Conservation (phyloP, 92 coral and sea anemone species). For the Siderastrea radians region DNA sequence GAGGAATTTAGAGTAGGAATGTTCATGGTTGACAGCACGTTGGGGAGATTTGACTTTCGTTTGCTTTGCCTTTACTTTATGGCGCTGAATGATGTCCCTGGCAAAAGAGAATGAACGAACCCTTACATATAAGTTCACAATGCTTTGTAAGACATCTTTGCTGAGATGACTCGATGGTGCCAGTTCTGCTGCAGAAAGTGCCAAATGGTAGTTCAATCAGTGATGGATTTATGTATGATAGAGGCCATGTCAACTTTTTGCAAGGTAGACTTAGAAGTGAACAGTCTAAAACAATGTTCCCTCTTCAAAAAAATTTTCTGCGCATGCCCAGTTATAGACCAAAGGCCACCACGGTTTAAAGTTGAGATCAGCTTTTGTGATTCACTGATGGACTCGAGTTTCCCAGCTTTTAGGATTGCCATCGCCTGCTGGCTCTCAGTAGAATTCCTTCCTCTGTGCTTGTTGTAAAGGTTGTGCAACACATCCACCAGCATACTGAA, state of each 20-base stretch:
- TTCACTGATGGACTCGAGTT: conserved; percentile 18
- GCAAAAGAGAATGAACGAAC: too few relatives aligned
- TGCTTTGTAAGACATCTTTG: too few relatives aligned
- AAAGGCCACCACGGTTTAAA: conserved; percentile 65
- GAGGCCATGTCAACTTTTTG: conserved; percentile 47
- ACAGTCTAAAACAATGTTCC: too few relatives aligned
- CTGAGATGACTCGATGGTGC: conserved; percentile 15
- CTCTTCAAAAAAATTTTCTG: too few relatives aligned
- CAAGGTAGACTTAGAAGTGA: conserved; percentile 17
- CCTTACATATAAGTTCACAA: too few relatives aligned
- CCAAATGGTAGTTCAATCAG: conserved; percentile 23
- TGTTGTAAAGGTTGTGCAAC: conserved; percentile 39
- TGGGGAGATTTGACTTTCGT: too few relatives aligned
- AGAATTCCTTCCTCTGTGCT: conserved; percentile 5
- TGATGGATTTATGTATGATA: conserved; percentile 34
- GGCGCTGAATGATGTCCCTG: too few relatives aligned
- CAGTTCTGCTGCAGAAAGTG: conserved; percentile 33
- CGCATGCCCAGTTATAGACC: conserved; percentile 52
- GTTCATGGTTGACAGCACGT: too few relatives aligned
- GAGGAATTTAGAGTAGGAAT: too few relatives aligned
- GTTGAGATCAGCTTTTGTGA: not conserved
- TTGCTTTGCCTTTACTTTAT: too few relatives aligned
- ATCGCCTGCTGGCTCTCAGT: conserved; percentile 68
- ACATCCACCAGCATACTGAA: conserved; percentile 47
- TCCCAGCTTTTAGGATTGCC: conserved; percentile 66